Base-by-base conservation (phyloP, 2,797 vertebrate genomes). In the Pogonophryne albipinna region DNA sequence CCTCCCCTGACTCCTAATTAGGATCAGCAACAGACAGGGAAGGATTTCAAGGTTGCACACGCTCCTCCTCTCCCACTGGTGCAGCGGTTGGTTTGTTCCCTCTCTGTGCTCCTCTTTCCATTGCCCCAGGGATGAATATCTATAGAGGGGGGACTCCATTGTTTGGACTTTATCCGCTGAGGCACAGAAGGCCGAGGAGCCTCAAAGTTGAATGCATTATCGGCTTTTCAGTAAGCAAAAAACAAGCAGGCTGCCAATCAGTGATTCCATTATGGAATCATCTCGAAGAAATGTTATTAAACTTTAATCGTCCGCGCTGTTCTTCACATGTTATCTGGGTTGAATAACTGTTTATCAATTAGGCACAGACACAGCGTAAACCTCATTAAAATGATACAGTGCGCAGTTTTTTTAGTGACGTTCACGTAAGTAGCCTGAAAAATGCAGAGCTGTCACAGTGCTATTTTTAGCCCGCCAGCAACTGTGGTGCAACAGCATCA, bases 1-100 rank as follows among this genome's bases (percentile, higher is more conserved):
- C 59, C 64, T 93, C 89, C 89, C 89, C 68, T 78, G 90, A 76
- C 83, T 91, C 80, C 87, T 91, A 80, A 91, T 91, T 90, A 89
- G 80, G 57, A 61, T 51, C 45, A 66, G 56, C 56, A 74, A 38
- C 69, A 86, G 64, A 82, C 52, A 66, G 60, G 80, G 62, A 76
- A 82, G 83, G 79, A 78, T 82, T 89, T 88, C 77, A 74, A 53
- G 38, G 79, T 75, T 79, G 68, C 69, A 76, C 76, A 58, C 3
- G 5, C 64, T 71, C 64, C 76, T 85, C 83, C 74, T 76, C 76
- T 64, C 50, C n/a, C 71, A 0, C 51, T 71, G 57, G 56, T 72
- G 71, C 70, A 69, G 71, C 1, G 4, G 47, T 56, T 60, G 71
- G 71, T 79, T 84, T 68, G 15, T 74, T 87, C 56, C 45, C 58